Percentiles rank a stretch among this genome's conserved stretches.
Conservation (phyloP, 2,888 invertebrate genomes). For the Rotaria sp. region DNA sequence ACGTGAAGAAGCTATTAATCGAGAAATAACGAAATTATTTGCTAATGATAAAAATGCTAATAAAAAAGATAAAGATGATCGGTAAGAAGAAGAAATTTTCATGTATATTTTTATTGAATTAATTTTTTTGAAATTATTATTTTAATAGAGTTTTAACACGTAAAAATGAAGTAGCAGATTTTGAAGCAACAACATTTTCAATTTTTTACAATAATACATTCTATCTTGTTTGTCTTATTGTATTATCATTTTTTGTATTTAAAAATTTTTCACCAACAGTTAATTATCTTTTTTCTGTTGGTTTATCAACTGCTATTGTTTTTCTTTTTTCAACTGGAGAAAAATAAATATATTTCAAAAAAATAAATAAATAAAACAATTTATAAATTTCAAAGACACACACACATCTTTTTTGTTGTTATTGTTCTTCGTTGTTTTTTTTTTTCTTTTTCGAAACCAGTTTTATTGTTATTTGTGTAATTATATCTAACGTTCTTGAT, state of each 20-base stretch:
- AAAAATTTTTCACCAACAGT: constrained; percentile 67
- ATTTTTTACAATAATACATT: constrained; percentile 98
- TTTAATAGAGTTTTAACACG: constrained; percentile 81
- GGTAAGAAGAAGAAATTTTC: constrained; percentile 57
- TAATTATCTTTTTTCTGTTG: constrained; percentile 85
- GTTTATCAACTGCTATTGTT: constrained; percentile 77
- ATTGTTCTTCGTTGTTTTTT: background rate
- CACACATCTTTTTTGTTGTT: background rate
- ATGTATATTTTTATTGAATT: background rate
- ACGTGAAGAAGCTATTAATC: constrained; percentile 57
- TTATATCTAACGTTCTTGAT: background rate
- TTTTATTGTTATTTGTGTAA: background rate
- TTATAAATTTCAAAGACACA: background rate
- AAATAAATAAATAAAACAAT: background rate
- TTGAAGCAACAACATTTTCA: constrained; percentile 94
- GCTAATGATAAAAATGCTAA: constrained; percentile 55
- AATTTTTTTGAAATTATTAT: background rate
- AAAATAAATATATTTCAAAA: background rate
- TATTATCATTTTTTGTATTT: constrained; percentile 85
- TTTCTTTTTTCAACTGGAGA: constrained; percentile 62
- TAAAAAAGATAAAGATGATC: constrained; percentile 94
- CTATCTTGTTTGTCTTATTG: constrained; percentile 82
- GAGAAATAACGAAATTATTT: constrained; percentile 50
- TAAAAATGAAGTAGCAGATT: constrained; percentile 98
- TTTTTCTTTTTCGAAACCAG: background rate